phyloP scores from a whole-genome alignment of 2,113 vertebrate species.

The Pelobates fuscus region DNA sequence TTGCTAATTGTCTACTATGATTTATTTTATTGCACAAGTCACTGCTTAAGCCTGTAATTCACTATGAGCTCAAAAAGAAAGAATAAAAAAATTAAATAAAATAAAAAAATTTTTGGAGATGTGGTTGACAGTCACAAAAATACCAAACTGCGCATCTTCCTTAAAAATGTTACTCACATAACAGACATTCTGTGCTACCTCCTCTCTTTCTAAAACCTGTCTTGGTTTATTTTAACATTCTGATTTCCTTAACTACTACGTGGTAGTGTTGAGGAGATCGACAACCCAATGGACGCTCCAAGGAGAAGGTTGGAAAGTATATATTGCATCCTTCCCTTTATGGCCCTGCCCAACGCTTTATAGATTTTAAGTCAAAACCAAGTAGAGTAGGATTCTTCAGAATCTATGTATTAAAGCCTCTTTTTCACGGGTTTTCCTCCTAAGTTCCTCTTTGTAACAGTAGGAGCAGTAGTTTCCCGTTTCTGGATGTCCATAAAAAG shows the following conservation, averaged over 20 bases:
- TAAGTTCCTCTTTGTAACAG: slow-evolving; percentile 90
- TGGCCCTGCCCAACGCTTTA: slow-evolving; percentile 6
- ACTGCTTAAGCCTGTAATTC: no score
- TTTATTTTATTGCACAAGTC: no score
- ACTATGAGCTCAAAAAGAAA: no score
- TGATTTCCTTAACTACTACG: background rate
- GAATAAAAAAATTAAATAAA: no score
- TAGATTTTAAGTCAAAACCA: slow-evolving; percentile 8
- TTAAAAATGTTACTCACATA: background rate
- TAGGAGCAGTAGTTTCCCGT: slow-evolving; percentile 95
- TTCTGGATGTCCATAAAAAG: slow-evolving; percentile 91
- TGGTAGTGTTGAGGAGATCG: background rate
- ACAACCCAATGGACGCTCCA: background rate
- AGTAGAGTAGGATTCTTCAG: slow-evolving; percentile 61
- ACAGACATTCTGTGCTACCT: background rate
- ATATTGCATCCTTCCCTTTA: slow-evolving; percentile 33
- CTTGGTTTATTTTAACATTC: background rate
- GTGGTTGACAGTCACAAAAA: slow-evolving; percentile 1
- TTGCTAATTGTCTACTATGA: no score
- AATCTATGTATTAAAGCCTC: no score
- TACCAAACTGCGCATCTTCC: slow-evolving; percentile 10
- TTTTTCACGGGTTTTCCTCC: slow-evolving; percentile 79
- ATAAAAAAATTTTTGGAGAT: background rate
- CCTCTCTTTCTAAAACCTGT: background rate
- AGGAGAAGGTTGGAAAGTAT: slow-evolving; percentile 15